Percentiles rank a stretch among this genome's conserved stretches.
phyloP scores from a whole-genome alignment of 2,113 vertebrate genomes.

The Scomber scombrus region DNA sequence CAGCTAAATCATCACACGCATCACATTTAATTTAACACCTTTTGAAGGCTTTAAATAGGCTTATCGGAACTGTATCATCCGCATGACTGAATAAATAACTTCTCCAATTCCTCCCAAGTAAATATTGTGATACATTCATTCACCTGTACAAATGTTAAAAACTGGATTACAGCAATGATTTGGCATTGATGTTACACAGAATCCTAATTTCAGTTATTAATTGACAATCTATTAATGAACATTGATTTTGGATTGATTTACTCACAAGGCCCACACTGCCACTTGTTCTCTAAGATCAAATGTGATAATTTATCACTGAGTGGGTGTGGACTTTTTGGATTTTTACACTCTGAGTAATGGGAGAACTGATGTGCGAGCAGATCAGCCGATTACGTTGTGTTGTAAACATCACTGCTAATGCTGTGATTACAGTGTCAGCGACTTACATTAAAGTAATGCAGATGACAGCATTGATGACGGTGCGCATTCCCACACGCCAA shows the following conservation, averaged over 20 bases:
- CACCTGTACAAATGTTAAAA: background rate
- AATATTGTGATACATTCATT: background rate
- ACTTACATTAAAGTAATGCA: conserved; percentile 9
- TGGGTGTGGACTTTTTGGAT: background rate
- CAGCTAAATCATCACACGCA: background rate
- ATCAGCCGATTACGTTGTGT: conserved; percentile 27
- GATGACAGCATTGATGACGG: conserved; percentile 7
- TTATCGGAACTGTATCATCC: background rate
- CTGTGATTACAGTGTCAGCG: conserved; percentile 34
- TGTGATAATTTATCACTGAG: conserved; percentile 3
- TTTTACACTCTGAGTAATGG: conserved; percentile 5
- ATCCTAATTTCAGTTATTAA: background rate
- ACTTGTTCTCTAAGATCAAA: too few relatives aligned
- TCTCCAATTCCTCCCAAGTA: background rate
- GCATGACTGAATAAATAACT: background rate
- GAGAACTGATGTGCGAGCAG: conserved; percentile 23
- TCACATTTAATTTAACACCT: conserved; percentile 3
- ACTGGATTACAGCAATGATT: background rate
- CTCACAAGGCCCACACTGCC: background rate
- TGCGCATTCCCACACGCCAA: conserved; percentile 35
- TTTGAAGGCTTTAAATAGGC: background rate
- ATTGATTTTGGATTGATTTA: background rate
- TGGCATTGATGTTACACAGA: conserved; percentile 1
- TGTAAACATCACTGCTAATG: conserved; percentile 41
- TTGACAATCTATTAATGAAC: background rate